phyloP scores from a whole-genome alignment of 2,888 invertebrate species.

The Standfussiana lucernea region DNA sequence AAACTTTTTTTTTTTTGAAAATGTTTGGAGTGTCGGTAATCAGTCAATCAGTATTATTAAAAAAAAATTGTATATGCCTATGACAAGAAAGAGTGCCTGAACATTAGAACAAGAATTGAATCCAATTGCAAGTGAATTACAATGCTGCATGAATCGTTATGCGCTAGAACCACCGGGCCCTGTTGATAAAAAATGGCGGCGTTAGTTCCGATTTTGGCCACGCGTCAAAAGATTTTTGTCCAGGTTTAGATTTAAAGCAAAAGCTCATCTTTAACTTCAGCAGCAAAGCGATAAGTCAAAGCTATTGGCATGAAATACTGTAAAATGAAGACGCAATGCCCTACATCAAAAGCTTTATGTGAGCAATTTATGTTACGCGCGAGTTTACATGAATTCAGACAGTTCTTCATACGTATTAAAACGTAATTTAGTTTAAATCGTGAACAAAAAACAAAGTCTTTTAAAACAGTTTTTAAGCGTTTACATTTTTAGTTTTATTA shows the following conservation, averaged over 20 bases:
- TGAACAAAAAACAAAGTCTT: slow-evolving; percentile 9
- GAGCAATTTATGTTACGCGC: slow-evolving; percentile 14
- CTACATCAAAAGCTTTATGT: slow-evolving; percentile 50
- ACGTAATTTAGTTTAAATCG: slow-evolving; percentile 9
- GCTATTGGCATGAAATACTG: slow-evolving; percentile 51
- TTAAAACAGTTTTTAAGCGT: neutral
- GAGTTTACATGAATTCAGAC: slow-evolving; percentile 17
- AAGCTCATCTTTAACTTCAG: slow-evolving; percentile 45
- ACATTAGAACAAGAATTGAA: neutral
- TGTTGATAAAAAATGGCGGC: neutral
- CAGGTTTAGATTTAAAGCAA: slow-evolving; percentile 36
- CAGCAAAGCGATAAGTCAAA: slow-evolving; percentile 47
- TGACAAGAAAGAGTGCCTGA: neutral
- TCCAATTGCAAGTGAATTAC: neutral
- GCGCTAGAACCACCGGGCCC: neutral
- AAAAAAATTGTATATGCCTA: too few species aligned
- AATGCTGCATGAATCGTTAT: neutral
- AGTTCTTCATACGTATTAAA: slow-evolving; percentile 37
- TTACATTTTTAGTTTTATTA: neutral
- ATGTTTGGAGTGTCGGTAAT: too few species aligned
- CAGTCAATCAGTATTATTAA: neutral
- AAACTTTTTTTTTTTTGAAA: too few species aligned
- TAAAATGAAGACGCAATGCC: slow-evolving; percentile 34
- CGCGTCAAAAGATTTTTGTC: neutral
- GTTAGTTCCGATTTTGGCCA: neutral